A percentile compares a stretch with the other conserved stretches of the same genome.
phyloP scores from a whole-genome alignment of 1,140 invertebrate species.

The Drosophila carrolli region DNA sequence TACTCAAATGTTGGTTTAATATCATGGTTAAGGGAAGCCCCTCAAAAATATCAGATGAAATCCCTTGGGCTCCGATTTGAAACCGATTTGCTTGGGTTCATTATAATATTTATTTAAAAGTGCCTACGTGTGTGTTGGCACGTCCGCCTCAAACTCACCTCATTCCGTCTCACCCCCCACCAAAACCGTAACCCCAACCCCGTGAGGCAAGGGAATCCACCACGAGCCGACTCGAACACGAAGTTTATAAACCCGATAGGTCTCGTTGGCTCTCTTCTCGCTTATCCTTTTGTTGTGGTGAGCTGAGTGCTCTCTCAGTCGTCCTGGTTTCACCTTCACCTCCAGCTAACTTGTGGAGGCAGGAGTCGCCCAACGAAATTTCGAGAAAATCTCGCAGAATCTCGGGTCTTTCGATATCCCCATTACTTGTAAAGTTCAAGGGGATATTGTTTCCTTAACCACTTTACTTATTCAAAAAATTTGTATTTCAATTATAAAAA shows the following conservation, averaged over 20 bases:
- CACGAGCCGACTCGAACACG: constrained; percentile 20
- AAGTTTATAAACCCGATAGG: background rate
- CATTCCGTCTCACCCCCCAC: no score
- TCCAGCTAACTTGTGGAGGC: constrained; percentile 28
- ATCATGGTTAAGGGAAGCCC: background rate
- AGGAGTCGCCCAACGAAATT: constrained; percentile 23
- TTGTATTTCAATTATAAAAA: no score
- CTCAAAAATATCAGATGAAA: background rate
- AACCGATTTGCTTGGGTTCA: background rate
- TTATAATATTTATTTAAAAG: constrained; percentile 2
- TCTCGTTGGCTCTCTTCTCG: background rate
- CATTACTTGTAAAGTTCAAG: background rate
- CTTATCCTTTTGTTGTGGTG: background rate
- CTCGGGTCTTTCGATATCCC: background rate
- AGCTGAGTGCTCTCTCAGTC: constrained; percentile 2
- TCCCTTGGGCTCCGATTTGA: background rate
- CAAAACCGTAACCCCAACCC: background rate
- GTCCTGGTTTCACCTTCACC: background rate
- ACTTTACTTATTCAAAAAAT: no score
- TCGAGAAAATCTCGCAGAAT: background rate
- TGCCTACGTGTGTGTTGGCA: constrained; percentile 57
- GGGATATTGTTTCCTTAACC: background rate
- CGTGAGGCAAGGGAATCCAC: background rate
- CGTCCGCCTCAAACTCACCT: constrained; percentile 15
- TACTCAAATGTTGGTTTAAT: background rate